phyloP scores from a whole-genome alignment of 2,113 vertebrate species.

The Gymnobelideus leadbeateri region DNA sequence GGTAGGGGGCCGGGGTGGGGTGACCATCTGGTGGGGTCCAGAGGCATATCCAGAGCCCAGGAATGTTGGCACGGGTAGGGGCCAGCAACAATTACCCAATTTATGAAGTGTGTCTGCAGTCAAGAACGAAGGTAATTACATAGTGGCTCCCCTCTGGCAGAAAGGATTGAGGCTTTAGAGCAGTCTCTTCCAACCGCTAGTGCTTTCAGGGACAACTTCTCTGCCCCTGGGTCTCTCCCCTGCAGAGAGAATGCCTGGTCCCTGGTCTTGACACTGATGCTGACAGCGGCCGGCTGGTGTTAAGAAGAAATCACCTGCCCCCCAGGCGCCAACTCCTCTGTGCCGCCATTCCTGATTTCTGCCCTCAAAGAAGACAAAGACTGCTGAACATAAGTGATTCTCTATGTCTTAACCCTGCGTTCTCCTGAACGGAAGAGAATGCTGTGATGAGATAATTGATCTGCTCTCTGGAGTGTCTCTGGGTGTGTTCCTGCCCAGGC shows the following conservation, averaged over 20 bases:
- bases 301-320: not conserved
- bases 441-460: not conserved
- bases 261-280: not conserved
- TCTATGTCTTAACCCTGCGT: not conserved
- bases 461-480: not conserved
- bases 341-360: not conserved
- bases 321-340: not conserved
- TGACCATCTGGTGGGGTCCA: not conserved
- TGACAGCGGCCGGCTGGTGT: not conserved
- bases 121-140: fast-evolving
- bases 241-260: not conserved
- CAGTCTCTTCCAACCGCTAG: not conserved
- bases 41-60: fast-evolving
- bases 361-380: not conserved
- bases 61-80: fast-evolving
- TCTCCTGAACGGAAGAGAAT: not conserved
- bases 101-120: not conserved
- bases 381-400: not conserved
- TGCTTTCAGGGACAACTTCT: not conserved
- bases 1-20: constrained; percentile 15
- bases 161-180: not conserved
- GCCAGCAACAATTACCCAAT: fast-evolving
- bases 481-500: not conserved
- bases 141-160: fast-evolving
- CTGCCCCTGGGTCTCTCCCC: not conserved